Conservation (phyloP, 1,140 invertebrate species). For the Polypedilum pembai region DNA sequence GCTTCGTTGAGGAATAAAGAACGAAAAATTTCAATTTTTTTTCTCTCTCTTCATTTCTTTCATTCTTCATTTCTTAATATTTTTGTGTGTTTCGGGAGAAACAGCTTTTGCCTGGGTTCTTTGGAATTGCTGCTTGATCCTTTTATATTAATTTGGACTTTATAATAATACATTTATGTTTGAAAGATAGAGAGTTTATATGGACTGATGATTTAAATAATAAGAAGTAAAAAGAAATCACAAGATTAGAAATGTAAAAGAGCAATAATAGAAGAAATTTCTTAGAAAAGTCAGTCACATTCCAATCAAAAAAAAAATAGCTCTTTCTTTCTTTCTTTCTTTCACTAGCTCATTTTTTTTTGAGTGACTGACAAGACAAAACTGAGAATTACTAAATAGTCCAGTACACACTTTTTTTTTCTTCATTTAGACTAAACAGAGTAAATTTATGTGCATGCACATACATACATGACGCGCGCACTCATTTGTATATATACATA, state of each 20-base stretch:
- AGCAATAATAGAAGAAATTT: conserved; percentile 12
- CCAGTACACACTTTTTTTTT: background rate
- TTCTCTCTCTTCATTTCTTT: background rate
- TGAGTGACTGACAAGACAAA: background rate
- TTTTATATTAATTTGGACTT: conserved; percentile 29
- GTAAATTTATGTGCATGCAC: background rate
- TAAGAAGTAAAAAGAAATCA: conserved; percentile 22
- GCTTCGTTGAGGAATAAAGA: conserved; percentile 21
- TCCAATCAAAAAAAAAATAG: background rate
- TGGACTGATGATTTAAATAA: conserved; percentile 18
- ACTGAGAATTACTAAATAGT: background rate
- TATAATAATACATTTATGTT: conserved; percentile 27
- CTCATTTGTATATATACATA: background rate
- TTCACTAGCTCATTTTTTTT: background rate
- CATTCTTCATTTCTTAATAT: background rate
- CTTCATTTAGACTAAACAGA: background rate
- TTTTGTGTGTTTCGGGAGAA: conserved; percentile 5
- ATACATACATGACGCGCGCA: background rate
- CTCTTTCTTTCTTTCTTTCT: background rate
- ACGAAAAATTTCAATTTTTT: conserved; percentile 21
- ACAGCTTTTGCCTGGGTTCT: conserved; percentile 23
- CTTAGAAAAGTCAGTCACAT: conserved; percentile 15
- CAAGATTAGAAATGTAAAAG: conserved; percentile 9
- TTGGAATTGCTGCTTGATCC: conserved; percentile 22
- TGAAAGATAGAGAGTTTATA: conserved; percentile 16